A percentile compares a stretch with the other conserved stretches of the same genome.
Evolutionary conservation across 2,113 vertebrate genomes (phyloP).

Genomic region (Strigops habroptila): DNA sequence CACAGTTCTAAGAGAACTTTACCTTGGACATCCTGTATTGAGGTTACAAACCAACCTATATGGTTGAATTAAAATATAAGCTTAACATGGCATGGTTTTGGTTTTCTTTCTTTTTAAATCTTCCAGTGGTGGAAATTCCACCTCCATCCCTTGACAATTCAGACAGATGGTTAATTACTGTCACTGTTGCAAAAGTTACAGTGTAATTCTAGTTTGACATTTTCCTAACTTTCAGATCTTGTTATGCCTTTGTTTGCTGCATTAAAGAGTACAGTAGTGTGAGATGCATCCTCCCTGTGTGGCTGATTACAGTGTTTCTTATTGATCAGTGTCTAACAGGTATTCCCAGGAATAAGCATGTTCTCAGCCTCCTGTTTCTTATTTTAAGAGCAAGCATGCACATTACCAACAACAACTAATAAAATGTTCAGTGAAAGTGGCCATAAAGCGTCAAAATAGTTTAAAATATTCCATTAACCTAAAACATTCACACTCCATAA

Average conservation of each 20-base stretch:
- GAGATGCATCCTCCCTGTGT: background rate
- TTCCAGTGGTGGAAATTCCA: background rate
- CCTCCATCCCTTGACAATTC: background rate
- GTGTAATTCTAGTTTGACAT: background rate
- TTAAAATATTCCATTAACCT: background rate
- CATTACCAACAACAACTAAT: background rate
- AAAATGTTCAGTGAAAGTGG: background rate
- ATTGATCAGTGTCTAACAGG: background rate
- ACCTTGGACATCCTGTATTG: background rate
- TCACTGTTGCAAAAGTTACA: background rate
- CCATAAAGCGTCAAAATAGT: background rate
- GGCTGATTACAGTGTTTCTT: background rate
- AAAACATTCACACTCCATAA: background rate
- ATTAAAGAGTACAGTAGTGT: background rate
- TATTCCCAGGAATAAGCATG: background rate
- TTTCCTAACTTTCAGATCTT: background rate
- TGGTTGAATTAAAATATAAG: background rate
- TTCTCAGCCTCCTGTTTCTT: background rate
- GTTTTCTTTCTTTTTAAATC: background rate
- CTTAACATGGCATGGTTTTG: background rate
- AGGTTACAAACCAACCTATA: background rate
- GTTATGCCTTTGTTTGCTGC: background rate
- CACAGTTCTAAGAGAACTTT: background rate
- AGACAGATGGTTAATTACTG: background rate
- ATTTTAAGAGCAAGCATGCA: background rate